Evolutionary conservation across 2,888 invertebrate genomes (phyloP), one percentile per base, ranked within the genome.

Genomic region (Andrena hattorfiana): DNA sequence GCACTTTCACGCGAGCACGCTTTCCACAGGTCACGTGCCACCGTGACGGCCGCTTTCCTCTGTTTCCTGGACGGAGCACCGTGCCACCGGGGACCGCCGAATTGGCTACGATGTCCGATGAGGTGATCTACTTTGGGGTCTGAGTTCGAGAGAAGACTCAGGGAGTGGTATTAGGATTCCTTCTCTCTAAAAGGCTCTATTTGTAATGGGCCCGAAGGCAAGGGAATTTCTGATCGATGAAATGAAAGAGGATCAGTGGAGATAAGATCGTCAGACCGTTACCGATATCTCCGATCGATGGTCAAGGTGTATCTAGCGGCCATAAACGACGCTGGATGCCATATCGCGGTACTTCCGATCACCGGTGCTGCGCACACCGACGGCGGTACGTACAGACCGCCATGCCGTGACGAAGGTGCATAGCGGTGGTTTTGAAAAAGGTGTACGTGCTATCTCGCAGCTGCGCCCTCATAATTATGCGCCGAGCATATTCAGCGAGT

Each of bases 401-500:
- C 23, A 4, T 49, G 67, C 48, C 23, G 71, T 35, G 13, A 56
- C 67, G 63, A 10, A 72, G 73, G 59, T 77, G 75, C 73, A 74
- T 62, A 84, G 84, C 80, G 83, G 71, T 78, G 78, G 66, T 87
- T 86, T 80, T 77, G 84, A 77, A 81, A 79, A 85, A 81, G 70
- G 79, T 68, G 62, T 89, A 84, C 89, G 89, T 89, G 87, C 78
- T 75, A 86, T 68, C 82, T 73, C 72, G 82, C 84, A 83, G 71
- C 84, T 79, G 84, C 62, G 79, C 79, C 74, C 75, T 83, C 79
- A 84, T 84, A 83, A 84, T 84, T 90, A 89, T 84, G 84, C 85
- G 66, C n/a, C 49, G 68, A 30, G 88, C 87, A 89, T 87, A 84
- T 80, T 81, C 85, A 72, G 10, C 73, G 85, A 77, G 69, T 67